Evolutionary conservation across 2,113 vertebrate species (phyloP), one percentile per base, ranked within the genome.

Genomic region (Cromileptes altivelis): DNA sequence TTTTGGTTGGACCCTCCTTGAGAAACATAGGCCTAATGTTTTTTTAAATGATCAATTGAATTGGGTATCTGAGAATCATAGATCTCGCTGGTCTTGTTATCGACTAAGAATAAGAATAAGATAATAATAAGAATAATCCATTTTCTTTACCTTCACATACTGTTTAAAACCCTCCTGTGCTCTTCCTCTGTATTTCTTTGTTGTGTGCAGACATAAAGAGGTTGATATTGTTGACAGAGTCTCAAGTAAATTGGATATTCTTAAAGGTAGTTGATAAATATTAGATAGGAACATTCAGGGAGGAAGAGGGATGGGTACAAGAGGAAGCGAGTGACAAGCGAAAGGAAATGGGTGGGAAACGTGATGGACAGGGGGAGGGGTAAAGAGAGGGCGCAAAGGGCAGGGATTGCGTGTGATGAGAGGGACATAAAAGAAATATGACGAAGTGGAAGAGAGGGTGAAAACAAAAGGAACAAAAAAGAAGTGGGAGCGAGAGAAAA

Each of bases 211-310:
- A 71, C 56, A 72, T 27, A 72, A 58, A 81, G 42, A 70, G 45
- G 42, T 33, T 21, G 55, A 70, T 72, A 33, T 72, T 79, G 80
- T 58, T 79, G 69, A 76, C 75, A 81, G 27, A 80, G 80, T 76
- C 45, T 74, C 18, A 25, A 69, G 52, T 33, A 88, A 88, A 90
- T 85, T 71, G 78, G 58, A 82, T 80, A 88, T 17, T 84, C 53
- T 85, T 40, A 68, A 69, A 73, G 49, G 21, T 40, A 85, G 76
- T 63, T 81, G 14, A 86, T 85, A 63, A 81, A 89, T 83, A 80
- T 77, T 86, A 72, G 60, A 88, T 83, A 82, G 60, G 61, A 86
- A 68, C 73, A 80, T 72, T 75, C 33, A 85, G 27, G 27, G 13
- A 76, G 68, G 71, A 85, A 74, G 70, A 80, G 42, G 42, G 50